Conservation (phyloP, 2,888 invertebrate species). For the Drosophila hamatofila region DNA sequence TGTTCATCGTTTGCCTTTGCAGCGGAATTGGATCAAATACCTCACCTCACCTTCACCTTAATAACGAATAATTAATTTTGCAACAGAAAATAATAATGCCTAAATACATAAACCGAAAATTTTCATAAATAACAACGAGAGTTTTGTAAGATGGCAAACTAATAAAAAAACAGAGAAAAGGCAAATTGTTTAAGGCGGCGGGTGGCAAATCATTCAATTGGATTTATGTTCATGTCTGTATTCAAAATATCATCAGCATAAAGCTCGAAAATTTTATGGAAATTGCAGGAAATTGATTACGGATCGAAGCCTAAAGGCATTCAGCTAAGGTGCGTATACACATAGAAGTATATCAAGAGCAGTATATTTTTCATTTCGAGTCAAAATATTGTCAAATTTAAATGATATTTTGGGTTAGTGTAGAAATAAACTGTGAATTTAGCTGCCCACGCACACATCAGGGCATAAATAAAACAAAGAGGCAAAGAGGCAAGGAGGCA, state of each 20-base stretch:
- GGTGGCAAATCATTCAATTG: conserved; percentile 53
- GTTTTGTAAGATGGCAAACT: conserved; percentile 25
- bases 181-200: conserved; percentile 40
- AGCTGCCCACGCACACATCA: conserved; percentile 33
- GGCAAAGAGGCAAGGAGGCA: no score
- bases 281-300: conserved; percentile 38
- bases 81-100: conserved; percentile 46
- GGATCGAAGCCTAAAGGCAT: conserved; percentile 7
- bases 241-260: conserved; percentile 35
- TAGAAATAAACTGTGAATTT: conserved; percentile 42
- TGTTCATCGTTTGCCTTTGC: conserved; percentile 9
- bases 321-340: background rate
- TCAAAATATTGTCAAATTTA: conserved; percentile 36
- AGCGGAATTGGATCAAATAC: conserved; percentile 60
- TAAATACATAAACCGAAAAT: conserved; percentile 14
- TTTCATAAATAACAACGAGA: conserved; percentile 29
- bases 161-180: background rate
- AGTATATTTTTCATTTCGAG: conserved; percentile 3
- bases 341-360: background rate
- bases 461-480: conserved; percentile 37
- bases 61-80: conserved; percentile 73
- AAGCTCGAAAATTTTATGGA: conserved; percentile 22
- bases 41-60: conserved; percentile 79
- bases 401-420: conserved; percentile 25
- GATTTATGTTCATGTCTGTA: conserved; percentile 36